phyloP scores from a whole-genome alignment of 2,888 invertebrate genomes.

The Tachina lurida region DNA sequence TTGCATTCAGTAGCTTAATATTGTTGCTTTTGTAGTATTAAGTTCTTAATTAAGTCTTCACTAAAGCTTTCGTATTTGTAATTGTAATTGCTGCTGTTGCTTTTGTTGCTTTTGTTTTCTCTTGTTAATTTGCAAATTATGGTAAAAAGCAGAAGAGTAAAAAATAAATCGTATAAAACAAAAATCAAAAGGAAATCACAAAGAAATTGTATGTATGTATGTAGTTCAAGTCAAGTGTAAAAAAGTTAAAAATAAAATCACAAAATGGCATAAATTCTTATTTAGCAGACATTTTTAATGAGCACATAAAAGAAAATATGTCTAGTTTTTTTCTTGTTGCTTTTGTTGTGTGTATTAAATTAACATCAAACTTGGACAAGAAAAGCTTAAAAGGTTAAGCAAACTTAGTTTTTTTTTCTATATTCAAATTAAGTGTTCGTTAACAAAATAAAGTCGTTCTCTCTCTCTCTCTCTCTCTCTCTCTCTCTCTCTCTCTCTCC shows the following conservation, averaged over 20 bases:
- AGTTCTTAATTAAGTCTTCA: conserved; percentile 48
- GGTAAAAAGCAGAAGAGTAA: not conserved
- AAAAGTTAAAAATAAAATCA: conserved; percentile 31
- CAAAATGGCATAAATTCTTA: conserved; percentile 64
- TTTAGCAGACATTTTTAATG: conserved; percentile 66
- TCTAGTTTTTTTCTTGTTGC: not conserved
- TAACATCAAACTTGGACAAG: conserved; percentile 7
- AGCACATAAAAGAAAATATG: conserved; percentile 47
- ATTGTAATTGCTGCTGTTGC: not conserved
- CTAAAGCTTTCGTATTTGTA: not conserved
- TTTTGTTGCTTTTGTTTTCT: not conserved
- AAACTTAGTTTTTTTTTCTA: conserved; percentile 1
- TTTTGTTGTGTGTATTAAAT: conserved; percentile 1
- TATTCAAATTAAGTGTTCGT: conserved; percentile 13
- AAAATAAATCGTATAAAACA: not conserved
- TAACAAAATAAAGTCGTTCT: conserved; percentile 34
- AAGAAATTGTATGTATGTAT: conserved; percentile 44
- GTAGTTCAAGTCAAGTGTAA: conserved; percentile 52
- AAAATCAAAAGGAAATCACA: not conserved
- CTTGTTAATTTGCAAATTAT: conserved; percentile 30
- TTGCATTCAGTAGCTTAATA: not conserved
- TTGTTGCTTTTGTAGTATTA: conserved; percentile 25
- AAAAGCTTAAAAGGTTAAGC: conserved; percentile 43
- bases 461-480: not conserved
- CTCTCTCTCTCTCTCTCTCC: not conserved